Percentiles rank a stretch among this genome's conserved stretches.
Evolutionary conservation across 1,140 invertebrate genomes (phyloP).

Genomic region (Cherax quadricarinatus): DNA sequence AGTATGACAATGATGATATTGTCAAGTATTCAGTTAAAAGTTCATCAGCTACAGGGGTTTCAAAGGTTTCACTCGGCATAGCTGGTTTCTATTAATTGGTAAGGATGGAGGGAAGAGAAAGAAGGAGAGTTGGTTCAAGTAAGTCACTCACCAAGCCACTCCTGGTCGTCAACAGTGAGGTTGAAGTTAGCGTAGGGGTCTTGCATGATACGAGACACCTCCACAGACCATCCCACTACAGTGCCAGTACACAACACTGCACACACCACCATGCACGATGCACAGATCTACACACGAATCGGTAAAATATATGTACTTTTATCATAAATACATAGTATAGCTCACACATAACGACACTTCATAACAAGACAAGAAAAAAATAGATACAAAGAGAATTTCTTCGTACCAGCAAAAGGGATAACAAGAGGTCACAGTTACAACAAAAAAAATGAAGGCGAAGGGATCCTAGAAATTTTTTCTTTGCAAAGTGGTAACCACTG

Average conservation of each 20-base stretch:
- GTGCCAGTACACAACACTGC: slow-evolving; percentile 49
- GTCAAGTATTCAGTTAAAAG: too few species aligned
- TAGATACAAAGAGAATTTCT: background rate
- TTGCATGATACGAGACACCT: slow-evolving; percentile 60
- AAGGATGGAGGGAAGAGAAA: too few species aligned
- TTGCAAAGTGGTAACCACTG: too few species aligned
- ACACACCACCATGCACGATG: slow-evolving; percentile 32
- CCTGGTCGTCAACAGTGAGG: slow-evolving; percentile 55
- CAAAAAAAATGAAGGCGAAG: too few species aligned
- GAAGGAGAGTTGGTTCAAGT: too few species aligned
- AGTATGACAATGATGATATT: too few species aligned
- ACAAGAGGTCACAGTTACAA: too few species aligned
- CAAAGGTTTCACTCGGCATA: too few species aligned
- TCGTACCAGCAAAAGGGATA: too few species aligned
- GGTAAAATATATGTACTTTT: background rate
- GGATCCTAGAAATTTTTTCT: too few species aligned
- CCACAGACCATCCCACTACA: slow-evolving; percentile 71
- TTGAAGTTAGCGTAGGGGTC: slow-evolving; percentile 56
- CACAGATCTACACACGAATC: slow-evolving; percentile 36
- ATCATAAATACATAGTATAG: background rate
- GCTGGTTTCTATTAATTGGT: too few species aligned
- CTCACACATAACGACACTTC: background rate
- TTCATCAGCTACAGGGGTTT: too few species aligned
- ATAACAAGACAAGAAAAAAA: background rate
- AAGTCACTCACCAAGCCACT: slow-evolving; percentile 67